A percentile compares a stretch with the other conserved stretches of the same genome.
phyloP scores from a whole-genome alignment of 1,140 invertebrate species.

The Lasaia peninsularis region DNA sequence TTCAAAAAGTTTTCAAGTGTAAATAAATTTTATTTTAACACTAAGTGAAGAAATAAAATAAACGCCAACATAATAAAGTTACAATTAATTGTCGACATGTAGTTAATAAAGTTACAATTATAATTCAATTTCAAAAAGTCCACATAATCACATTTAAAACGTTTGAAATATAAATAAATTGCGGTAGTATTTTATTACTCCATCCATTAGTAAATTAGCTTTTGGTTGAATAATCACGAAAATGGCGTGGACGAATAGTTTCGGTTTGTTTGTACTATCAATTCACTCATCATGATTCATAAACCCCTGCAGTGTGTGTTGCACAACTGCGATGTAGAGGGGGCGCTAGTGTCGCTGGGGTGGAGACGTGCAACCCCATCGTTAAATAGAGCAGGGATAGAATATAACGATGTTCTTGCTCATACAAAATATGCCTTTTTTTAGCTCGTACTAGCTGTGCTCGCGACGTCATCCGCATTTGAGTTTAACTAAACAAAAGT shows the following conservation, averaged over 20 bases:
- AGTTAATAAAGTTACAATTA: no score
- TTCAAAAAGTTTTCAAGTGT: no score
- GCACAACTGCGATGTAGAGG: constrained; percentile 43
- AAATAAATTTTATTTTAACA: no score
- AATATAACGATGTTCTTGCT: constrained; percentile 28
- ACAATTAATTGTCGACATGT: no score
- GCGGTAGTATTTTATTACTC: not conserved
- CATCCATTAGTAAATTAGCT: constrained; percentile 14
- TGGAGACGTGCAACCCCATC: constrained; percentile 43
- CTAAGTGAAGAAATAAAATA: no score
- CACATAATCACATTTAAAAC: no score
- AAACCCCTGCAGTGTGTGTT: constrained; percentile 32
- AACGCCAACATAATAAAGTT: no score
- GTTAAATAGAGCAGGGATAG: constrained; percentile 48
- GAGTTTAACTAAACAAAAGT: no score
- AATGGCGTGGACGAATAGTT: constrained; percentile 26
- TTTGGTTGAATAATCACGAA: constrained; percentile 7
- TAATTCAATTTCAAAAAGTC: no score
- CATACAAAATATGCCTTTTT: no score
- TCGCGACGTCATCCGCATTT: no score
- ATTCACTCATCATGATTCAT: constrained; percentile 43
- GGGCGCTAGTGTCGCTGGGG: constrained; percentile 41
- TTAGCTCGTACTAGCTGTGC: no score
- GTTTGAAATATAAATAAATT: not conserved
- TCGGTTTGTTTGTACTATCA: constrained; percentile 41